These are phyloP conservation scores for Macrosoma leucophasiata DNA, from an alignment of 2,888 invertebrate genomes.

Conservation along the genomic window DNA sequence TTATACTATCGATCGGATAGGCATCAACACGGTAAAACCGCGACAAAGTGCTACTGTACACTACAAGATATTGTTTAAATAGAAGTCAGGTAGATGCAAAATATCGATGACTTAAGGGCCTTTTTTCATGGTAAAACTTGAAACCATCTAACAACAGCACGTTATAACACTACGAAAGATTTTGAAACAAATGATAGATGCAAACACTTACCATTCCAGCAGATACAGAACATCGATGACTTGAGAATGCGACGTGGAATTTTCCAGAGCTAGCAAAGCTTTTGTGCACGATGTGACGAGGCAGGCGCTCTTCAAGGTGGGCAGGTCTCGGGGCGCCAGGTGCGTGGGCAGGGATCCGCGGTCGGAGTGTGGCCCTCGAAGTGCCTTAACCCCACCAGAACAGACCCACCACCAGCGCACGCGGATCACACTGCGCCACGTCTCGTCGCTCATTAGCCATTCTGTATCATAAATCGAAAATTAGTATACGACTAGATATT, in stretches of 20 bases:
- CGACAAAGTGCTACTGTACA: no score
- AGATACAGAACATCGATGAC: conserved; percentile 73
- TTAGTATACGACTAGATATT: no score
- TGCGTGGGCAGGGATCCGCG: conserved; percentile 26
- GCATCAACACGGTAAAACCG: no score
- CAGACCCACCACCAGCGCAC: conserved; percentile 57
- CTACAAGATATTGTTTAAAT: no score
- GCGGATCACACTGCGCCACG: conserved; percentile 48
- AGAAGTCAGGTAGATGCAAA: no score
- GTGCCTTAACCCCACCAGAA: conserved; percentile 32
- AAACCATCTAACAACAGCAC: no score
- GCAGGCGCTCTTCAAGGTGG: conserved; percentile 66
- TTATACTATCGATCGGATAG: no score
- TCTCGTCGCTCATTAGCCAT: conserved; percentile 53
- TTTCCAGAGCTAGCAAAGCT: conserved; percentile 76
- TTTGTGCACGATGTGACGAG: conserved; percentile 67
- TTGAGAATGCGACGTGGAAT: conserved; percentile 77
- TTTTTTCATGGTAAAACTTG: no score
- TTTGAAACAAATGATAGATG: conserved; percentile 1
- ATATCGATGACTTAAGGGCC: no score
- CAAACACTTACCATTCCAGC: conserved; percentile 67
- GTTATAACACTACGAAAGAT: no score
- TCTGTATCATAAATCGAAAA: conserved; percentile 35
- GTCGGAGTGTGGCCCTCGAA: conserved; percentile 27
- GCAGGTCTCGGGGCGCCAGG: conserved; percentile 56